Evolutionary conservation across 1,140 invertebrate species (phyloP), one percentile per base, ranked within the genome.

Genomic region (Cydia pomonella): DNA sequence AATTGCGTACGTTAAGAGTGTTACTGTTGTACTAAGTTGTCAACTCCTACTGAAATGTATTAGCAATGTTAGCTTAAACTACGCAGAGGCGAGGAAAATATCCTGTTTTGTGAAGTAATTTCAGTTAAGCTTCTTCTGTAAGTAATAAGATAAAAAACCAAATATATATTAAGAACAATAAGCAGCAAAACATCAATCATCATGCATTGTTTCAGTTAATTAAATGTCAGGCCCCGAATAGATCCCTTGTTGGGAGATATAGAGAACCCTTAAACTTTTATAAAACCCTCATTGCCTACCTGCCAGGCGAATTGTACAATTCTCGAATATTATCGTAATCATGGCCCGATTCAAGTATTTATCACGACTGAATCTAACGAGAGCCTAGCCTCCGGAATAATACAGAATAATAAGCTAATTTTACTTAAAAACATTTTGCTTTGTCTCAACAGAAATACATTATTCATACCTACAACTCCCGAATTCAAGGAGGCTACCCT

Each of bases 361-460:
- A 23, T 23, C 21, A n/a, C 10, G 18, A 10, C 12, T 0, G n/a
- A 53, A n/a, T 53, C n/a, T 53, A 18, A 53, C 16, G 5, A 53
- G 9, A 23, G 21, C 53, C 21, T 59, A 23, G 53, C 10, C 4
- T 10, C 18, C 21, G 6, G 23, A 23, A 59, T 59, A 59, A 23
- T 18, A 23, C 53, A 59, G 25, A 66, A 29, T 27, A 7, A 23
- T 23, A 29, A 38, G n/a, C 29, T 18, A 16, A 18, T 69, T 69
- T 72, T 47, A 72, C 71, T 27, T 72, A 72, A 72, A 72, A 50
- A 72, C 71, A 47, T 72, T 72, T 72, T 72, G 71, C 38, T 72
- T 72, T 50, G 38, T 72, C 44, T 50, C 71, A 25, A 50, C 38
- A 16, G 44, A 33, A 21, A 72, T 69, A 29, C 64, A 69, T 69